Conservation (phyloP, 2,797 vertebrate species). For the Argyrosomus regius region DNA sequence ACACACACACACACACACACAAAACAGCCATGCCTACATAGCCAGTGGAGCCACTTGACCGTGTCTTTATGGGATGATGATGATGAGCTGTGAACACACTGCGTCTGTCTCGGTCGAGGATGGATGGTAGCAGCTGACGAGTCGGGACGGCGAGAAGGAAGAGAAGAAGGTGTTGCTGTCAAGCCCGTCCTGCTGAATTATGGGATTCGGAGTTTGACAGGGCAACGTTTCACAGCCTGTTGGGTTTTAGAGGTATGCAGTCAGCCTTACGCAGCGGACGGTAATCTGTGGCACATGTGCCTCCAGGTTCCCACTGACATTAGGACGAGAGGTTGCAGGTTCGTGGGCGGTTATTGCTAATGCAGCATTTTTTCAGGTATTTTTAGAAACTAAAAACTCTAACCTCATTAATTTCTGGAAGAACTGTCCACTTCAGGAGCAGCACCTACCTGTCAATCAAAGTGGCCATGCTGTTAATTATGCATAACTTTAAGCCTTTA, state of each 20-base stretch:
- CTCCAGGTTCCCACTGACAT: slow-evolving; percentile 43
- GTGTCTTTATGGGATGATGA: slow-evolving; percentile 31
- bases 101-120: slow-evolving; percentile 20
- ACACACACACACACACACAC: neutral
- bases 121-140: slow-evolving; percentile 45
- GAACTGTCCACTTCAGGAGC: neutral
- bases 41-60: slow-evolving; percentile 17
- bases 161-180: slow-evolving; percentile 46
- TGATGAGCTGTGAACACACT: slow-evolving; percentile 52
- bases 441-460: too few relatives aligned
- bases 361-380: neutral
- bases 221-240: slow-evolving; percentile 72
- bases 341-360: neutral
- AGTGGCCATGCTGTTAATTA: too few relatives aligned
- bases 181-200: slow-evolving; percentile 64
- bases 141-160: slow-evolving; percentile 31
- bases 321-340: slow-evolving; percentile 16
- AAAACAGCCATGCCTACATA: neutral
- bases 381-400: neutral
- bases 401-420: neutral
- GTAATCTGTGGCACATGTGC: slow-evolving; percentile 76
- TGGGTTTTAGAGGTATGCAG: slow-evolving; percentile 67
- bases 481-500: too few relatives aligned
- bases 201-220: slow-evolving; percentile 65
- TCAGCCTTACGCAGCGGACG: slow-evolving; percentile 28